These are phyloP conservation scores for Heliconius ismenius DNA, from an alignment of 2,888 invertebrate species.

Conservation along the genomic window DNA sequence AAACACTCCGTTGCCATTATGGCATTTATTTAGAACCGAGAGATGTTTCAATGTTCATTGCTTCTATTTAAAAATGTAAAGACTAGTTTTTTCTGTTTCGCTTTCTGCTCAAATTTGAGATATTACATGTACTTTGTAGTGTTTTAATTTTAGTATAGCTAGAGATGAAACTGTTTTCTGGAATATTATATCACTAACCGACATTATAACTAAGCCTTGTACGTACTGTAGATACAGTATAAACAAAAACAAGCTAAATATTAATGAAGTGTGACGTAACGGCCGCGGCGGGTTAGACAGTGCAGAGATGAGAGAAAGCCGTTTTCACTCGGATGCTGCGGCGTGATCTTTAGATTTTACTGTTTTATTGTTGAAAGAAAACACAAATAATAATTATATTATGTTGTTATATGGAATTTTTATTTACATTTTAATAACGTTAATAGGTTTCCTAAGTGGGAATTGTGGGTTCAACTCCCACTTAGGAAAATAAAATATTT, in stretches of 20 bases:
- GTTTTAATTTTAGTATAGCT: too few relatives aligned
- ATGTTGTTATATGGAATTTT: background rate
- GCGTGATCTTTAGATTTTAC: slow-evolving; percentile 31
- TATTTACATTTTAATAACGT: too few relatives aligned
- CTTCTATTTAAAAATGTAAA: too few relatives aligned
- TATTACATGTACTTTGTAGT: too few relatives aligned
- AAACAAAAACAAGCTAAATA: slow-evolving; percentile 30
- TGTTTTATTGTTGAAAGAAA: slow-evolving; percentile 15
- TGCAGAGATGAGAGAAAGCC: slow-evolving; percentile 56
- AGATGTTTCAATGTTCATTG: too few relatives aligned
- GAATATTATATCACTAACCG: too few relatives aligned
- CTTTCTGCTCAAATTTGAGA: too few relatives aligned
- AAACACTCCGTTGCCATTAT: too few relatives aligned
- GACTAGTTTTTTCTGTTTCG: too few relatives aligned
- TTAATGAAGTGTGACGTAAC: slow-evolving; percentile 39
- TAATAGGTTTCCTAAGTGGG: too few relatives aligned
- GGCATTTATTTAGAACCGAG: too few relatives aligned
- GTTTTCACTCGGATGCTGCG: slow-evolving; percentile 61
- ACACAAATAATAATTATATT: background rate
- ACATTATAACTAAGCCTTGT: background rate
- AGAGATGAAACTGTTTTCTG: too few relatives aligned
- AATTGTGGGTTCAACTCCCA: background rate
- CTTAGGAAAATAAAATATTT: background rate
- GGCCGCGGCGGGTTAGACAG: slow-evolving; percentile 37
- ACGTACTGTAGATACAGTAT: background rate